Evolutionary conservation across 2,797 vertebrate species (phyloP), one percentile per base, ranked within the genome.

Genomic region (Artibeus lituratus): DNA sequence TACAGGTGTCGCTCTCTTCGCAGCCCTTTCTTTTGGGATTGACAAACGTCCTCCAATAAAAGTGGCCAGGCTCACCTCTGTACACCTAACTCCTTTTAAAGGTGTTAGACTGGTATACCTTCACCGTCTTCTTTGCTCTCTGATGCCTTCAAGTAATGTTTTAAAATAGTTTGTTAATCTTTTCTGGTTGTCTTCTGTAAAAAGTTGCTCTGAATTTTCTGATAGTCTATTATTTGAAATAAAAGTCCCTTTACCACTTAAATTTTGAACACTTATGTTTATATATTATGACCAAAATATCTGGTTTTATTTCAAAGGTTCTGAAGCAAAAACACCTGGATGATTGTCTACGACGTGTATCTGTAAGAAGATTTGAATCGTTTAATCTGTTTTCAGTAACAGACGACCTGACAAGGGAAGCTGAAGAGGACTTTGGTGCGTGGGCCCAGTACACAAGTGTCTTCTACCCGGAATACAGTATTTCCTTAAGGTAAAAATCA

Each of bases 361-460:
- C 99, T 85, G 98, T 99, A 42, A 99, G 99, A 98, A 99, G 99
- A 97, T 99, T 99, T 62, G 98, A 99, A 92, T 99, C 99, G 0
- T 99, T 99, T 98, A 99, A 98, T 98, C 99, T 99, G 94, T 99
- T 99, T 98, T 99, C 98, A 94, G 97, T 99, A 97, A 98, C 98
- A 94, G 98, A 98, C 90, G 97, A 97, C 69, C 76, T 97, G 67
- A 87, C 97, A 70, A 85, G 94, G 78, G 98, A 98, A 44, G 90
- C 93, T 1, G 98, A 98, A 96, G 98, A 99, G 95, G 98, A 98
- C 93, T 96, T 97, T 67, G 99, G 97, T 95, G 98, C 98, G 70
- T 99, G 99, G 99, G 97, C 99, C 98, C 99, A 98, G 96, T 99
- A 99, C 97, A 99, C 98, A 98, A 99, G 99, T 98, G 97, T 99